Conservation (phyloP, 2,113 vertebrate species). For the Platysternon megacephalum region DNA sequence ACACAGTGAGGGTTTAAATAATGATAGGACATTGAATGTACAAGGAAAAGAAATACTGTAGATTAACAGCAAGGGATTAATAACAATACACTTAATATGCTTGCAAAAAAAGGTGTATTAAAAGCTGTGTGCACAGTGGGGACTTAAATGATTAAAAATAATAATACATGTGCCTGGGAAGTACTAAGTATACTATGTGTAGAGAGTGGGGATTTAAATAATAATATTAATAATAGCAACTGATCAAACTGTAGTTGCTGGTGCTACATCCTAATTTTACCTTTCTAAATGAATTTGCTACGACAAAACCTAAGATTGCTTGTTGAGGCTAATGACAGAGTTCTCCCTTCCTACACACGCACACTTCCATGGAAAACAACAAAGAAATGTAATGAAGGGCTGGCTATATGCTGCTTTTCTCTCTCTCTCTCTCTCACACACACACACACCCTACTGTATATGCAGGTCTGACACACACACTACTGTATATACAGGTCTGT, state of each 20-base stretch:
- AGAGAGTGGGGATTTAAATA: slow-evolving; percentile 62
- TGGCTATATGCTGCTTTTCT: slow-evolving; percentile 9
- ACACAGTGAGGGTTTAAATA: slow-evolving; percentile 28
- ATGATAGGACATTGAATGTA: slow-evolving; percentile 23
- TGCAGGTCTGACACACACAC: background rate
- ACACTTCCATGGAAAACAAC: slow-evolving; percentile 68
- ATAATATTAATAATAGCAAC: slow-evolving; percentile 45
- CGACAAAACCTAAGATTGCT: slow-evolving; percentile 59
- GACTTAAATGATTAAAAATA: slow-evolving; percentile 42
- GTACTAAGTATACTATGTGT: slow-evolving; percentile 33
- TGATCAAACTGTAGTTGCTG: slow-evolving; percentile 42
- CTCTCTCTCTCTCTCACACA: slow-evolving; percentile 59
- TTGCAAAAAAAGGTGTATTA: slow-evolving; percentile 56
- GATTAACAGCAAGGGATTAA: slow-evolving; percentile 48
- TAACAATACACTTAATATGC: slow-evolving; percentile 49
- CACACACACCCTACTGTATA: background rate
- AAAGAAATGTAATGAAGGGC: slow-evolving; percentile 62
- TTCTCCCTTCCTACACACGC: slow-evolving; percentile 57
- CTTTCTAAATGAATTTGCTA: slow-evolving; percentile 53
- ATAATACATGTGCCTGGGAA: slow-evolving; percentile 65
- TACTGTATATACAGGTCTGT: slow-evolving; percentile 25
- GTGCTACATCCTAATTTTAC: slow-evolving; percentile 29
- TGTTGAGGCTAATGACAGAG: slow-evolving; percentile 55
- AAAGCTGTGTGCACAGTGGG: slow-evolving; percentile 25
- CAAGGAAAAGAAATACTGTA: slow-evolving; percentile 34